These are phyloP conservation scores for Drosophila micromelanica DNA, from an alignment of 1,140 invertebrate species.

Conservation along the genomic window DNA sequence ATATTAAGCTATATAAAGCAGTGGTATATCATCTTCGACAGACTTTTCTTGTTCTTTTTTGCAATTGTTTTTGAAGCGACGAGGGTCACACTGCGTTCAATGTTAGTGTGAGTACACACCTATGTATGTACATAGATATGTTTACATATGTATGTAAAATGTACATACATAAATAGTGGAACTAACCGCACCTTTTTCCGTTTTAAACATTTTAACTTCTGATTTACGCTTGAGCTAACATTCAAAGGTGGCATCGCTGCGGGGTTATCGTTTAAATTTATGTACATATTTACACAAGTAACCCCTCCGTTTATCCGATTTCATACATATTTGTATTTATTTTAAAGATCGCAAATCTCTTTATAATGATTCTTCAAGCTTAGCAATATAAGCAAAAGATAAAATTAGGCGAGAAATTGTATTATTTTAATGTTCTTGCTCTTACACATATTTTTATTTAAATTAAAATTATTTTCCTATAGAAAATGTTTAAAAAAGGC, in stretches of 20 bases:
- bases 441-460: too few species aligned
- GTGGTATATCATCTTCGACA: not conserved
- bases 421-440: too few species aligned
- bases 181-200: slow-evolving; percentile 73
- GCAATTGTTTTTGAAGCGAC: slow-evolving; percentile 32
- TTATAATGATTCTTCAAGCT: too few species aligned
- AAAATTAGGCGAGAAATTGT: too few species aligned
- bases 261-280: not conserved
- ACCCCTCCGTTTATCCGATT: not conserved
- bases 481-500: too few species aligned
- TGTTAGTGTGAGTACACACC: slow-evolving; percentile 4
- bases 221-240: slow-evolving; percentile 57
- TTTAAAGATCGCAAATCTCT: too few species aligned
- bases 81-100: slow-evolving; percentile 5
- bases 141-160: not conserved
- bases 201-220: slow-evolving; percentile 66
- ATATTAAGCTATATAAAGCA: too few species aligned
- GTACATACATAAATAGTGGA: slow-evolving; percentile 4
- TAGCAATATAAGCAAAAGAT: too few species aligned
- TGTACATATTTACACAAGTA: not conserved
- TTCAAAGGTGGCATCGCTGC: slow-evolving; percentile 1
- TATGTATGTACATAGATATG: not conserved
- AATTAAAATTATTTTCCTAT: too few species aligned
- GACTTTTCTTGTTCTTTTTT: slow-evolving; percentile 24
- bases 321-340: not conserved